Evolutionary conservation across 2,797 vertebrate genomes (phyloP).

Genomic region (Platalea minor): DNA sequence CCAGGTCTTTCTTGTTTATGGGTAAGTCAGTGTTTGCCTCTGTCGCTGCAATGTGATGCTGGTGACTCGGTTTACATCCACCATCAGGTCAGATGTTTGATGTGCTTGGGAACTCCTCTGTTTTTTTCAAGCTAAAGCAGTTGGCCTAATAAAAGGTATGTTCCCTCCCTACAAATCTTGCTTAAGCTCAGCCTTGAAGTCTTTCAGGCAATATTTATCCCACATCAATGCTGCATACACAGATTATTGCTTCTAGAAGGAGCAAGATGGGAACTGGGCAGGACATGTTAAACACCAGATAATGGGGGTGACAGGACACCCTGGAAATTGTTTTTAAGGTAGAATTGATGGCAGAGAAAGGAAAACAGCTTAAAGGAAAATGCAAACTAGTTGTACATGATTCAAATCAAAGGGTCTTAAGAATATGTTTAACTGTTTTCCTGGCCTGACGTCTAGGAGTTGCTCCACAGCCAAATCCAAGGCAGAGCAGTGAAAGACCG

Average conservation of each 20-base stretch:
- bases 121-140: neutral
- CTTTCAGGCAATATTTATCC: neutral
- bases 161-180: neutral
- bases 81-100: neutral
- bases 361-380: neutral
- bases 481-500: neutral
- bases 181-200: neutral
- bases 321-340: neutral
- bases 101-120: neutral
- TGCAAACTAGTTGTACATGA: accelerated
- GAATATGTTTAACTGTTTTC: neutral
- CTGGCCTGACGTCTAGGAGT: neutral
- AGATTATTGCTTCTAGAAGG: neutral
- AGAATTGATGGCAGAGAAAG: neutral
- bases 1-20: neutral
- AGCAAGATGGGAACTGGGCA: neutral
- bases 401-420: neutral
- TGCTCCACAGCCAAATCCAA: neutral
- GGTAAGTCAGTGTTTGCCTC: neutral
- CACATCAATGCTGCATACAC: neutral
- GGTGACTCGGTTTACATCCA: neutral
- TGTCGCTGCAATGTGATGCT: neutral
- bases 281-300: neutral
- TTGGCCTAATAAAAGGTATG: neutral
- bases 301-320: neutral